phyloP scores from a whole-genome alignment of 2,797 vertebrate species.

The Ptychadena robeensis region DNA sequence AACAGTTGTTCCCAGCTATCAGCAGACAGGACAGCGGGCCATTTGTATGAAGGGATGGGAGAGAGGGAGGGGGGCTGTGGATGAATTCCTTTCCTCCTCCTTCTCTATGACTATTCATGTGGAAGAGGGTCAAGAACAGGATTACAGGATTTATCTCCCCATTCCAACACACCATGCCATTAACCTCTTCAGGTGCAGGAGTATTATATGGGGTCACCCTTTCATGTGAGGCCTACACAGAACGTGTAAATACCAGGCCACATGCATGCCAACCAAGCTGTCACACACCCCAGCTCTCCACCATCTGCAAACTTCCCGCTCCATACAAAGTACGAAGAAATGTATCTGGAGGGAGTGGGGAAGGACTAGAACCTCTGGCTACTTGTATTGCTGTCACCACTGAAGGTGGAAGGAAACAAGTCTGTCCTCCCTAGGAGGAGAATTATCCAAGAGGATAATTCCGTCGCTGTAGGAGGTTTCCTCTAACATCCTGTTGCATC shows the following conservation, averaged over 20 bases:
- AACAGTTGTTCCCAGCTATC: constrained; percentile 56
- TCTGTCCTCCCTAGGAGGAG: too few relatives aligned
- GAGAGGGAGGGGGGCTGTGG: constrained; percentile 25
- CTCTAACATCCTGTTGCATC: too few relatives aligned
- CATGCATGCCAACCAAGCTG: too few relatives aligned
- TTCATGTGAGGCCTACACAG: background rate
- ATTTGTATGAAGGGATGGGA: constrained; percentile 42
- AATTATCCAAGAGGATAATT: too few relatives aligned
- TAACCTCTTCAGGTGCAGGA: constrained; percentile 33
- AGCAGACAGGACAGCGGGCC: constrained; percentile 49
- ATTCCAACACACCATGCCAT: constrained; percentile 22
- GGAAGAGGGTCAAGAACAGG: constrained; percentile 56
- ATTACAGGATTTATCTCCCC: constrained; percentile 55
- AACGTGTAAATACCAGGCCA: background rate
- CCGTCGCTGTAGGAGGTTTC: too few relatives aligned
- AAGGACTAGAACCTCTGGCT: too few relatives aligned
- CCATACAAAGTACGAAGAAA: too few relatives aligned
- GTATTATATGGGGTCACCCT: background rate
- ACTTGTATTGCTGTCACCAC: too few relatives aligned
- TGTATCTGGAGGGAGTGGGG: too few relatives aligned
- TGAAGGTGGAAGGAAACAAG: too few relatives aligned
- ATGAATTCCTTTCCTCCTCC: constrained; percentile 58
- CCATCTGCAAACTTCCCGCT: too few relatives aligned
- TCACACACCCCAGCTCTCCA: too few relatives aligned
- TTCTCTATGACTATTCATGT: constrained; percentile 54